Percentiles rank a stretch among this genome's conserved stretches.
These are phyloP conservation scores for Sparus aurata DNA, from an alignment of 2,797 vertebrate species.

Conservation along the genomic window DNA sequence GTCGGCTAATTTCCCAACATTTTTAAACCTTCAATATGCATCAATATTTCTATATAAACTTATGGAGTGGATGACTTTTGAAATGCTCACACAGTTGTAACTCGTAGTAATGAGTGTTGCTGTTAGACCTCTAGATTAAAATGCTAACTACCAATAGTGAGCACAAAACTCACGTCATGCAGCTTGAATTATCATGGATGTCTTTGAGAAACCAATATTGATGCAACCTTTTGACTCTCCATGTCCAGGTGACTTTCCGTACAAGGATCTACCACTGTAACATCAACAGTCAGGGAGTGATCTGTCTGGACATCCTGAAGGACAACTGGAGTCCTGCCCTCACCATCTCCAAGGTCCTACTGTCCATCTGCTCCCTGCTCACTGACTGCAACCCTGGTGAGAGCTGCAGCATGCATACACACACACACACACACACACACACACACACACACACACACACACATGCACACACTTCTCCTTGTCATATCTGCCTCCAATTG, in stretches of 20 bases:
- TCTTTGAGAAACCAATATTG: not conserved
- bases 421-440: not conserved
- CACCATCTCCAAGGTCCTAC: conserved; percentile 93
- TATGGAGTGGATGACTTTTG: not conserved
- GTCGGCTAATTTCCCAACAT: not conserved
- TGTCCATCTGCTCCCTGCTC: conserved; percentile 94
- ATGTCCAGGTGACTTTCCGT: conserved; percentile 83
- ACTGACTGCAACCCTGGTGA: conserved; percentile 95
- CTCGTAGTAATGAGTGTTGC: not conserved
- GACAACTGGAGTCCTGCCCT: conserved; percentile 89
- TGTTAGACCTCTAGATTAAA: not conserved
- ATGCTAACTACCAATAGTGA: no score
- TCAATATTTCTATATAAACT: not conserved
- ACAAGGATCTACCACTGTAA: conserved; percentile 88
- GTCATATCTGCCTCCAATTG: conserved; percentile 18
- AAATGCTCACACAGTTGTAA: not conserved
- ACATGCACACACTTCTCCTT: not conserved
- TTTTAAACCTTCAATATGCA: not conserved
- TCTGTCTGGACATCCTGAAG: conserved; percentile 88
- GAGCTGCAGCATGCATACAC: conserved; percentile 35
- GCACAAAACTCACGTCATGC: not conserved
- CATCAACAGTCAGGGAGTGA: conserved; percentile 91
- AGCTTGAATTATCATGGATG: not conserved
- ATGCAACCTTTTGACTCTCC: conserved; percentile 27
- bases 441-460: no score